A percentile compares a stretch with the other conserved stretches of the same genome.
These are phyloP conservation scores for Diachasmimorpha longicaudata DNA, from an alignment of 1,140 invertebrate genomes.

Conservation along the genomic window DNA sequence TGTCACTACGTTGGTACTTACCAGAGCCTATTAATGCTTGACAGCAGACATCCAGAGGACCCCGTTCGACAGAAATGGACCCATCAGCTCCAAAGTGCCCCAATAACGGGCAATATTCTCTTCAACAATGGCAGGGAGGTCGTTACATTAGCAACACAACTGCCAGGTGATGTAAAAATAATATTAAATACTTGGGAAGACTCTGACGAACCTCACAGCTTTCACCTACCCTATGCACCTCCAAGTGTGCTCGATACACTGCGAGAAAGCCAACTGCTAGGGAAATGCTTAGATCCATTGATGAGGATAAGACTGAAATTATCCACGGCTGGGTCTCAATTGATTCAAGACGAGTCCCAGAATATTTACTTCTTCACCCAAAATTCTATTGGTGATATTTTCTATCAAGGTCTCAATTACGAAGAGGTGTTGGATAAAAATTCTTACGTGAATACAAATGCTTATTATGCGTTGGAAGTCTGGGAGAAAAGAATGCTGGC, in stretches of 20 bases:
- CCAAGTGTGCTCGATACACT: slow-evolving; percentile 48
- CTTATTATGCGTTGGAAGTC: slow-evolving; percentile 41
- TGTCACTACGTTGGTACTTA: slow-evolving; percentile 50
- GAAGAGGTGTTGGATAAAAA: slow-evolving; percentile 36
- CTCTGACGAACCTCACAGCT: slow-evolving; percentile 42
- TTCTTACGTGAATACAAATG: slow-evolving; percentile 42
- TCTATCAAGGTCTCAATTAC: slow-evolving; percentile 55
- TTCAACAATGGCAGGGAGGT: slow-evolving; percentile 49
- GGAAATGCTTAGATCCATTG: slow-evolving; percentile 52
- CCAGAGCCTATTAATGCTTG: slow-evolving; percentile 51
- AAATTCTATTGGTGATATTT: slow-evolving; percentile 58
- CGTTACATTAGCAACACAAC: slow-evolving; percentile 48
- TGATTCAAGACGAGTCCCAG: slow-evolving; percentile 31
- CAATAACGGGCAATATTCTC: slow-evolving; percentile 38
- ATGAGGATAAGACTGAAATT: slow-evolving; percentile 47
- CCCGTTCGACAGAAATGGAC: slow-evolving; percentile 57
- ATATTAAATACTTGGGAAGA: slow-evolving; percentile 53
- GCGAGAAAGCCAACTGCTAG: slow-evolving; percentile 40
- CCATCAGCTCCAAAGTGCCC: slow-evolving; percentile 54
- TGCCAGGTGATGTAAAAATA: slow-evolving; percentile 44
- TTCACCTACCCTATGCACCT: slow-evolving; percentile 46
- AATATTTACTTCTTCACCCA: slow-evolving; percentile 46
- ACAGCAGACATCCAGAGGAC: slow-evolving; percentile 43
- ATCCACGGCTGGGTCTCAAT: slow-evolving; percentile 45
- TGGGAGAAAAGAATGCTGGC: slow-evolving; percentile 45